Conservation (phyloP, 2,888 invertebrate species). For the Neoascia interrupta region DNA sequence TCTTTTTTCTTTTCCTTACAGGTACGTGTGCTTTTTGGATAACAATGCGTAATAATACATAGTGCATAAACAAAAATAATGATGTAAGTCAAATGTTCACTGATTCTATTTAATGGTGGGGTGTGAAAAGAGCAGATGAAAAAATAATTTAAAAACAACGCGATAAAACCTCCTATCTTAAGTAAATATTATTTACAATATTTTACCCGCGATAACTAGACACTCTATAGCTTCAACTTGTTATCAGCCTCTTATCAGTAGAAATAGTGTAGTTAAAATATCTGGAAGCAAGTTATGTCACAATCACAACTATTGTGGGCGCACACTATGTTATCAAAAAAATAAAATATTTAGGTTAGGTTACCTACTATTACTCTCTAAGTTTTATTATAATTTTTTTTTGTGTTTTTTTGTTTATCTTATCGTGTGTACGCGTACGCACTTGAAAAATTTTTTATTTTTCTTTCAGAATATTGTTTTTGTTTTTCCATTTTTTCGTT, state of each 20-base stretch:
- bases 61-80: slow-evolving; percentile 64
- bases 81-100: slow-evolving; percentile 60
- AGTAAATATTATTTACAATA: slow-evolving; percentile 12
- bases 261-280: too few relatives aligned
- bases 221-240: slow-evolving; percentile 20
- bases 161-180: slow-evolving; percentile 20
- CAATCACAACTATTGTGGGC: too few relatives aligned
- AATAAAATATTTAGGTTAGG: slow-evolving; percentile 13
- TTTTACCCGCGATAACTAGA: slow-evolving; percentile 27
- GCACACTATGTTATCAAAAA: slow-evolving; percentile 21
- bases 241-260: too few relatives aligned
- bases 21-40: slow-evolving; percentile 69
- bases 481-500: slow-evolving; percentile 11
- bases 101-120: slow-evolving; percentile 32
- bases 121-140: slow-evolving; percentile 19
- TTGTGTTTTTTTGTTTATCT: too few relatives aligned
- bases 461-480: slow-evolving; percentile 1
- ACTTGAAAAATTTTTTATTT: slow-evolving; percentile 8
- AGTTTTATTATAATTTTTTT: too few relatives aligned
- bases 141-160: slow-evolving; percentile 11
- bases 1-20: slow-evolving; percentile 33
- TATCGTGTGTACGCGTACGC: not conserved
- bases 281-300: too few relatives aligned
- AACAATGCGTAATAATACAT: slow-evolving; percentile 63
- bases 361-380: too few relatives aligned